Evolutionary conservation across 2,113 vertebrate genomes (phyloP), one percentile per base, ranked within the genome.

Genomic region (Myocastor coypus): DNA sequence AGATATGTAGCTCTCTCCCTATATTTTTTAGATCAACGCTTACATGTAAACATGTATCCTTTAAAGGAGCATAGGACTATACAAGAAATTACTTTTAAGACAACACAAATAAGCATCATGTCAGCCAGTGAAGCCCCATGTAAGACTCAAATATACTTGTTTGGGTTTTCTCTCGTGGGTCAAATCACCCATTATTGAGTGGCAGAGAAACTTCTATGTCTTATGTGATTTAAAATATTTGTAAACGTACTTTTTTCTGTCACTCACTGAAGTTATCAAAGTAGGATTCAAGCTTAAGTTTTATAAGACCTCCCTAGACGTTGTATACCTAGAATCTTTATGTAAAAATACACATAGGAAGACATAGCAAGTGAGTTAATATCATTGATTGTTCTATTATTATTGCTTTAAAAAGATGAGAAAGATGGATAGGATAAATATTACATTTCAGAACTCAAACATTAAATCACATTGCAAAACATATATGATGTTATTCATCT

Each of bases 21-120:
- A 14, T 75, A 46, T 37, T 85, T 52, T 52, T 30, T 73, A 82
- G 52, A 63, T 61, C n/a, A 40, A 30, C 64, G 13, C 16, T 32
- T 64, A 46, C 16, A 17, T 64, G 28, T 73, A 42, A 11, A 42
- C 10, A 32, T 34, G 37, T 66, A 10, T 71, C 26, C 69, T 77
- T 89, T 94, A 95, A 95, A 92, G 24, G 46, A 71, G 50, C 20
- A 37, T 59, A 50, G 86, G 77, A 46, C 82, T 68, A 55, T 24
- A 42, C 46, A 87, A 87, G 40, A 13, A 78, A 50, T 66, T 42
- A 19, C n/a, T 88, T 91, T 83, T 50, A 82, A 88, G 93, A 85
- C 26, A 91, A 50, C 1, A 32, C 32, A 96, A 94, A 71, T 81
- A 77, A 78, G 1, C 69, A 85, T 61, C 34, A 69, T 92, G n/a